Evolutionary conservation across 2,888 invertebrate species (phyloP).

Genomic region (Thymelicus acteon): DNA sequence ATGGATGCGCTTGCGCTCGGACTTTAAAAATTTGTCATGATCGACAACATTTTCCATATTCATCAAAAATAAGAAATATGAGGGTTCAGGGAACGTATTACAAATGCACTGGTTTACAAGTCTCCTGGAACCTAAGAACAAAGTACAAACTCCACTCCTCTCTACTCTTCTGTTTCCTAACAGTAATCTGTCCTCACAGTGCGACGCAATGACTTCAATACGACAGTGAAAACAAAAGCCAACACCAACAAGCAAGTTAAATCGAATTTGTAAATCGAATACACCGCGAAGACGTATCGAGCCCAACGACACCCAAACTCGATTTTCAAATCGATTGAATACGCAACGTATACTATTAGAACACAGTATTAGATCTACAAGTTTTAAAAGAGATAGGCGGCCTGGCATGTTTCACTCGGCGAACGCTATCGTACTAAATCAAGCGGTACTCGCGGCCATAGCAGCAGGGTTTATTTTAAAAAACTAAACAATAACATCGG

Average conservation of each 20-base stretch:
- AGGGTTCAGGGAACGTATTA: too few species aligned
- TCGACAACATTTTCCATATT: too few species aligned
- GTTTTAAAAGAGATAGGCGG: constrained; percentile 49
- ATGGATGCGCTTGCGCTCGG: too few species aligned
- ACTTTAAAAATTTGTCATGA: too few species aligned
- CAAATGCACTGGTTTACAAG: too few species aligned
- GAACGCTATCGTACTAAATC: constrained; percentile 71
- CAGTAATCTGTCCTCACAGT: too few species aligned
- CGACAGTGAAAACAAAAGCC: not conserved
- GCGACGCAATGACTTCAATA: not conserved
- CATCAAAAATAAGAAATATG: too few species aligned
- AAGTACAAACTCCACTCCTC: too few species aligned
- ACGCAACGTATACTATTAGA: constrained; percentile 23
- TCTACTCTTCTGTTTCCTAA: too few species aligned
- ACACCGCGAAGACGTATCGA: not conserved
- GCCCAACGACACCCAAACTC: constrained; percentile 35
- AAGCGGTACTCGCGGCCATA: constrained; percentile 48
- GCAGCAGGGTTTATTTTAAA: constrained; percentile 49
- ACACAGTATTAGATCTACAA: constrained; percentile 37
- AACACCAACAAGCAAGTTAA: not conserved
- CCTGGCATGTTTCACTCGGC: constrained; percentile 75
- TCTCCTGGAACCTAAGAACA: too few species aligned
- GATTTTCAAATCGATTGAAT: constrained; percentile 12
- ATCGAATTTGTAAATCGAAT: constrained; percentile 11
- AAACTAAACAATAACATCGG: constrained; percentile 44